A percentile compares a stretch with the other conserved stretches of the same genome.
Conservation (phyloP, 2,797 vertebrate genomes). For the Molossus alvarezi region DNA sequence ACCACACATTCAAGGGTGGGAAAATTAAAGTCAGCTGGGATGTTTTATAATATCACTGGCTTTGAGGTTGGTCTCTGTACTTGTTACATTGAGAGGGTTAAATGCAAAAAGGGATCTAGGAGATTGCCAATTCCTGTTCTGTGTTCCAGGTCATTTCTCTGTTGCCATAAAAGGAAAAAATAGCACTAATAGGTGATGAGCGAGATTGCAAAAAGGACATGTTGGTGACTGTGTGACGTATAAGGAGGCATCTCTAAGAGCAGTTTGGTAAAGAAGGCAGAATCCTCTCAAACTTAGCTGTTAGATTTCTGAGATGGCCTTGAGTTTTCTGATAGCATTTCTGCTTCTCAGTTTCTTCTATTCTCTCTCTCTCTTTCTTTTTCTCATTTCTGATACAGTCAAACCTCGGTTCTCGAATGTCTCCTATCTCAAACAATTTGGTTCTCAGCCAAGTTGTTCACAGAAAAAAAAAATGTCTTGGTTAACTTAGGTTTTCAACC, state of each 20-base stretch:
- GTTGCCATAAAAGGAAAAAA: background rate
- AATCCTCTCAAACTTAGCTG: background rate
- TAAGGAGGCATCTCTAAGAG: background rate
- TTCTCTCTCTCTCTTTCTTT: background rate
- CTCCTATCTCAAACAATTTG: too few relatives aligned
- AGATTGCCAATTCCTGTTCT: background rate
- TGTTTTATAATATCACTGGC: background rate
- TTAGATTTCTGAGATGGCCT: accelerated
- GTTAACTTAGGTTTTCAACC: too few relatives aligned
- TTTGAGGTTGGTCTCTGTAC: background rate
- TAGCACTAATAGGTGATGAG: background rate
- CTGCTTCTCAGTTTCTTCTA: background rate
- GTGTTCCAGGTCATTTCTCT: background rate
- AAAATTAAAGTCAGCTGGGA: background rate
- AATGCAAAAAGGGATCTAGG: background rate
- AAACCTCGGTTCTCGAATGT: too few relatives aligned
- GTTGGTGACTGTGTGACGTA: background rate
- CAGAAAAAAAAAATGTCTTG: too few relatives aligned
- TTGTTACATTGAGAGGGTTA: background rate
- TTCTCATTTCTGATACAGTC: background rate
- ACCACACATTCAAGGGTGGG: background rate
- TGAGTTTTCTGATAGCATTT: background rate
- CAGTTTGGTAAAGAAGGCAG: background rate
- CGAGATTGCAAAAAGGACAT: background rate
- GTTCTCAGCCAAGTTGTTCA: too few relatives aligned